A percentile compares a stretch with the other conserved stretches of the same genome.
phyloP scores from a whole-genome alignment of 2,113 vertebrate genomes.

The Hippocampus abdominalis region DNA sequence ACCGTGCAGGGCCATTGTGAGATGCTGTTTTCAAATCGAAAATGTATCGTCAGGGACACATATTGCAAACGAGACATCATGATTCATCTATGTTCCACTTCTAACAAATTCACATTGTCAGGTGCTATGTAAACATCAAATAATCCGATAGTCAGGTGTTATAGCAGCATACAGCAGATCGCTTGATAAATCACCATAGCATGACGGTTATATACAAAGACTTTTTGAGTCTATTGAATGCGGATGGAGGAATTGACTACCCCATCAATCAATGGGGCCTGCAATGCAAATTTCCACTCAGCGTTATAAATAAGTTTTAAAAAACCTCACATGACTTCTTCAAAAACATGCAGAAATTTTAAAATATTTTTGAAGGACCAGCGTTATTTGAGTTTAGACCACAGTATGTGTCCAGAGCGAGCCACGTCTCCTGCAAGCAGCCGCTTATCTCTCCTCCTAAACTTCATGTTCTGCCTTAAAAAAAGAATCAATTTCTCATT shows the following conservation, averaged over 20 bases:
- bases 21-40: constrained; percentile 33
- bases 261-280: background rate
- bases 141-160: no score
- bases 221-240: no score
- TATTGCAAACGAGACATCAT: background rate
- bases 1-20: constrained; percentile 71
- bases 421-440: constrained; percentile 21
- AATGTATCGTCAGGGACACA: background rate
- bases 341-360: background rate
- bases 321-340: no score
- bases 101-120: background rate
- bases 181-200: no score
- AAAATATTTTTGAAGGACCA: constrained; percentile 2
- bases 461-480: constrained; percentile 18
- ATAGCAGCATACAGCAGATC: no score
- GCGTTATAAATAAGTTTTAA: no score
- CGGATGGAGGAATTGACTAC: background rate
- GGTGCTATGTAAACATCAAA: background rate
- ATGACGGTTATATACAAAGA: no score
- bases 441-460: constrained; percentile 2
- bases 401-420: constrained; percentile 29
- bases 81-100: background rate
- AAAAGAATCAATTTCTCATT: background rate
- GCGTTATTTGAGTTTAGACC: constrained; percentile 1
- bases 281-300: background rate